Base-by-base conservation (phyloP, 2,113 vertebrate species). In the Hippoglossus stenolepis region DNA sequence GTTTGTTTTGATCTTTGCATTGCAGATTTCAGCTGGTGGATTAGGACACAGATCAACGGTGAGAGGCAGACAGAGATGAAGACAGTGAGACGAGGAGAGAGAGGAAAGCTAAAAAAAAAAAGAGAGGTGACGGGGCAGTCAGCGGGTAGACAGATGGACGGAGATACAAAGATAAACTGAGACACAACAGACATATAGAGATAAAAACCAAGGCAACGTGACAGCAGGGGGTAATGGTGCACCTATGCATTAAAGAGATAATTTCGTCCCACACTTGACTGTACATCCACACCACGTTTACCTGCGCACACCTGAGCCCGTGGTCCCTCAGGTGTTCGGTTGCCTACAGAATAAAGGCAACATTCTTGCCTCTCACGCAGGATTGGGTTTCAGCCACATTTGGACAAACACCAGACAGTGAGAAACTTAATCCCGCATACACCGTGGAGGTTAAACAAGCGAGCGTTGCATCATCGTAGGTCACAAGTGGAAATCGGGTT, bases 331-430 rank as follows among this genome's bases (percentile, higher is more conserved):
- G 76, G 76, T 70, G 80, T 88, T 88, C 35, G 64, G 75, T 87
- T 89, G 87, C 88, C 60, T 47, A 58, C 72, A 77, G 65, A 85
- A 91, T 78, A 85, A 90, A 92, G 72, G 76, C 62, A 85, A 84
- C 85, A 88, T 89, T 91, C 79, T 82, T 85, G 70, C 75, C 78
- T 73, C 75, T 87, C 57, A 71, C 53, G 21, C 75, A 80, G 75
- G 59, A 67, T 84, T 79, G 65, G 62, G 75, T 87, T 90, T 88
- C 88, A 87, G 68, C 56, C 75, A 86, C 82, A 88, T 89, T 88
- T 91, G 75, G 85, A 81, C 81, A 63, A 63, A 69, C 65, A 90
- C 80, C 87, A 85, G 79, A 84, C 72, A 65, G 65, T 61, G 79
- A 89, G 86, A 86, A 87, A 89, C 75, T 51, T 35, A 75, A 84